A percentile compares a stretch with the other conserved stretches of the same genome.
Evolutionary conservation across 2,888 invertebrate genomes (phyloP).

Genomic region (Crematogaster levior): DNA sequence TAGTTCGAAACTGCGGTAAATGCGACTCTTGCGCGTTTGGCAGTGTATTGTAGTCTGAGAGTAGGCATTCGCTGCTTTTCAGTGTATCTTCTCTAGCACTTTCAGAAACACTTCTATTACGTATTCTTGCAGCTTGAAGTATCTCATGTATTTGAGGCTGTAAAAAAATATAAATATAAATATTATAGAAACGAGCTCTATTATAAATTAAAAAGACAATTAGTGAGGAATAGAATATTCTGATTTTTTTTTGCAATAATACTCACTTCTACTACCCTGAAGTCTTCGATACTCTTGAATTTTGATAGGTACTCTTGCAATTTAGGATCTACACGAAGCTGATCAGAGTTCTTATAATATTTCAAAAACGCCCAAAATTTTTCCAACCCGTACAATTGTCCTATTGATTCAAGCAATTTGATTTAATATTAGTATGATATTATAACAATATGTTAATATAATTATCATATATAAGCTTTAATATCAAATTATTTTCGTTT

Average conservation of each 20-base stretch:
- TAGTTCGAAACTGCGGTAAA: constrained; percentile 79
- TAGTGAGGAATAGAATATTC: neutral
- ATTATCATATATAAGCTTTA: neutral
- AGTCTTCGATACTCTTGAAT: constrained; percentile 96
- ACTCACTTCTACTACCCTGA: constrained; percentile 91
- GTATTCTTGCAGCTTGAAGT: constrained; percentile 86
- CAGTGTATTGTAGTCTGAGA: constrained; percentile 83
- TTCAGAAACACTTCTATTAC: constrained; percentile 90
- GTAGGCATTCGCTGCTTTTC: constrained; percentile 80
- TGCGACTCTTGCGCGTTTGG: constrained; percentile 75
- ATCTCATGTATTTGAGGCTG: constrained; percentile 89
- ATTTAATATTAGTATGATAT: constrained; percentile 18
- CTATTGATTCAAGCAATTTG: constrained; percentile 85
- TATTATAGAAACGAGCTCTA: neutral
- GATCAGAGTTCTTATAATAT: constrained; percentile 94
- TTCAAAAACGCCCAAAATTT: constrained; percentile 99
- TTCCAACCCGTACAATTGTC: constrained; percentile 98
- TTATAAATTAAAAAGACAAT: constrained; percentile 11
- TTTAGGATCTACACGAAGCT: constrained; percentile 91
- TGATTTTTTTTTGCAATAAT: neutral
- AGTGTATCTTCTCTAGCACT: constrained; percentile 86
- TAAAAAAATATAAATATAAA: constrained; percentile 71
- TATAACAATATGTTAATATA: neutral
- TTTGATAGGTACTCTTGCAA: constrained; percentile 91
- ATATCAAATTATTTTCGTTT: constrained; percentile 1